Conservation (phyloP, 1,140 invertebrate genomes). For the Saccostrea echinata region DNA sequence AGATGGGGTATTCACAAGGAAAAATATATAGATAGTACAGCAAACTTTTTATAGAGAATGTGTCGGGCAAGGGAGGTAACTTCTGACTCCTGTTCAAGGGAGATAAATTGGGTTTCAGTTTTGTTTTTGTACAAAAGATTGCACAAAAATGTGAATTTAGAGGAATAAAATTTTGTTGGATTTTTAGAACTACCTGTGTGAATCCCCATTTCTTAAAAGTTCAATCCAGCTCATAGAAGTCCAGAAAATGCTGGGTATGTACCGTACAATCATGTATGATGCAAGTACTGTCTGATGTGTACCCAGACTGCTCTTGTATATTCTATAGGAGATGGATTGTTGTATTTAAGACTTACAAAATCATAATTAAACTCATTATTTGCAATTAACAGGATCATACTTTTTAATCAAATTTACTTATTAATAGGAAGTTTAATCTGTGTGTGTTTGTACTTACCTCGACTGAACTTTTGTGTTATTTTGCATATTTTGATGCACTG, state of each 20-base stretch:
- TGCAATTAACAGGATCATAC: background rate
- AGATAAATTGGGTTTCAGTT: background rate
- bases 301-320: conserved; percentile 9
- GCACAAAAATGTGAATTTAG: background rate
- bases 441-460: conserved; percentile 4
- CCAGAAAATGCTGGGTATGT: background rate
- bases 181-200: background rate
- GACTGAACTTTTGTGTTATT: background rate
- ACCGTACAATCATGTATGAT: background rate
- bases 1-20: conserved; percentile 27
- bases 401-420: no score
- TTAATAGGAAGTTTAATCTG: background rate
- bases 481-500: background rate
- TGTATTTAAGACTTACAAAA: background rate
- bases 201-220: conserved; percentile 22
- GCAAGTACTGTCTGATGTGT: background rate
- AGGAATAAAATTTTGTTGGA: background rate
- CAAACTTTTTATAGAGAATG: background rate
- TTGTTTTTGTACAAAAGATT: background rate
- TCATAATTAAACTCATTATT: background rate
- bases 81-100: background rate
- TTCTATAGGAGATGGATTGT: conserved; percentile 27
- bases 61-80: background rate
- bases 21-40: background rate
- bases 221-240: conserved; percentile 28